A percentile compares a stretch with the other conserved stretches of the same genome.
phyloP scores from a whole-genome alignment of 1,140 invertebrate species.

The Trichonephila inaurata region DNA sequence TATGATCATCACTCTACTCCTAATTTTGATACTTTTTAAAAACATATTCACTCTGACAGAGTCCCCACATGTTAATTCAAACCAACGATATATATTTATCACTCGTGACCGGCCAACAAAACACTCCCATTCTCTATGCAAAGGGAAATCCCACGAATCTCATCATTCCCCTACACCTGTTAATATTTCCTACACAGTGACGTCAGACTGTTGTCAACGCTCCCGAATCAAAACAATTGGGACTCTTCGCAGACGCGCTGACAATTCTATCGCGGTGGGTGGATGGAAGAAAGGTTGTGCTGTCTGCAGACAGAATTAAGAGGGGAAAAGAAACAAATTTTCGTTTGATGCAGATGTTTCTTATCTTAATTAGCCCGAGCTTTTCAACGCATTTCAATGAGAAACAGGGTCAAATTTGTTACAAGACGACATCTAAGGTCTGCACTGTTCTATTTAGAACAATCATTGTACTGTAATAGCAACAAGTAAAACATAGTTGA shows the following conservation, averaged over 20 bases:
- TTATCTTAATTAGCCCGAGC: background rate
- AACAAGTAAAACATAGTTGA: too few species aligned
- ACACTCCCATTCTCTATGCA: background rate
- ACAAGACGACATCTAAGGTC: too few species aligned
- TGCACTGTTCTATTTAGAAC: too few species aligned
- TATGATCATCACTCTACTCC: too few species aligned
- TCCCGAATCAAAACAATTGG: background rate
- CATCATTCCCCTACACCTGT: constrained; percentile 18
- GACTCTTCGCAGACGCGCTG: background rate
- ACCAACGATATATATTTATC: too few species aligned
- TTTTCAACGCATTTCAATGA: background rate
- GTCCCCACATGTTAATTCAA: too few species aligned
- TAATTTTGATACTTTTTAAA: too few species aligned
- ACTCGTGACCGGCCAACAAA: too few species aligned
- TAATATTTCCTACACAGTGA: background rate
- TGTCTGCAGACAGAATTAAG: background rate
- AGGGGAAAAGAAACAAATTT: background rate
- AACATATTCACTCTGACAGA: too few species aligned
- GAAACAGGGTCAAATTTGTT: background rate
- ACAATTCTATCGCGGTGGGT: background rate
- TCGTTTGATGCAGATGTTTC: background rate
- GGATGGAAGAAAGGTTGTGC: background rate
- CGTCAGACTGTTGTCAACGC: constrained; percentile 45
- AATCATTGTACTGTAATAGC: too few species aligned
- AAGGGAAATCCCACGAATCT: constrained; percentile 32